Conservation (phyloP, 2,888 invertebrate genomes). For the Cosmia pyralina region DNA sequence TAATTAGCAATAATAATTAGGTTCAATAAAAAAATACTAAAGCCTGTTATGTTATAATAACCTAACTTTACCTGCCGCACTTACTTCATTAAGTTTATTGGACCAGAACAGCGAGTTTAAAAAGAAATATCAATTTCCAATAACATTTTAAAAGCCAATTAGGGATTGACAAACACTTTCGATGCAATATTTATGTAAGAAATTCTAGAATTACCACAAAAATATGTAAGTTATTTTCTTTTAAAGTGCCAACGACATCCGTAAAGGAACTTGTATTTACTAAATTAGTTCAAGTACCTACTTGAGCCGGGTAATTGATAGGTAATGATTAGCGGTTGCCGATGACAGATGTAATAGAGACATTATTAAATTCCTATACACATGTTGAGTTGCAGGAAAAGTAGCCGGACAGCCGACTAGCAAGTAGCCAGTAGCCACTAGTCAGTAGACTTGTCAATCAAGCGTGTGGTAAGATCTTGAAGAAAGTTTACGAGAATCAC, state of each 20-base stretch:
- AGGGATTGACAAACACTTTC: slow-evolving; percentile 32
- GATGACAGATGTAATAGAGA: slow-evolving; percentile 70
- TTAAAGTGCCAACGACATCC: slow-evolving; percentile 14
- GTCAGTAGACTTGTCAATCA: slow-evolving; percentile 59
- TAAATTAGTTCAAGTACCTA: slow-evolving; percentile 25
- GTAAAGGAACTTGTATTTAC: slow-evolving; percentile 17
- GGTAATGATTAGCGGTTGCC: slow-evolving; percentile 57
- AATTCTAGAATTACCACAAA: slow-evolving; percentile 2
- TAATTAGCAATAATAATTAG: slow-evolving; percentile 36
- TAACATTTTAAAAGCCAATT: slow-evolving; percentile 40
- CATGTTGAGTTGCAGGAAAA: slow-evolving; percentile 56
- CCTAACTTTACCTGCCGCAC: slow-evolving; percentile 7
- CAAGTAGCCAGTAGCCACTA: slow-evolving; percentile 8
- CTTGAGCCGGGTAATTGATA: slow-evolving; percentile 31
- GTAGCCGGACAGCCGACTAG: slow-evolving; percentile 43
- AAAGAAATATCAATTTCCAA: slow-evolving; percentile 25
- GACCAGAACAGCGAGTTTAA: slow-evolving; percentile 17
- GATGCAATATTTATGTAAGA: slow-evolving; percentile 28
- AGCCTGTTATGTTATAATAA: slow-evolving; percentile 16
- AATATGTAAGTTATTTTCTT: slow-evolving; percentile 16
- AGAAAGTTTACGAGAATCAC: slow-evolving; percentile 60
- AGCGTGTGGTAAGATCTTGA: slow-evolving; percentile 49
- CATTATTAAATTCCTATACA: slow-evolving; percentile 63
- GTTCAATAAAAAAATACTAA: slow-evolving; percentile 32
- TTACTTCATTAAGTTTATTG: slow-evolving; percentile 46